Conservation (phyloP, 1,140 invertebrate genomes). For the Delia radicum region DNA sequence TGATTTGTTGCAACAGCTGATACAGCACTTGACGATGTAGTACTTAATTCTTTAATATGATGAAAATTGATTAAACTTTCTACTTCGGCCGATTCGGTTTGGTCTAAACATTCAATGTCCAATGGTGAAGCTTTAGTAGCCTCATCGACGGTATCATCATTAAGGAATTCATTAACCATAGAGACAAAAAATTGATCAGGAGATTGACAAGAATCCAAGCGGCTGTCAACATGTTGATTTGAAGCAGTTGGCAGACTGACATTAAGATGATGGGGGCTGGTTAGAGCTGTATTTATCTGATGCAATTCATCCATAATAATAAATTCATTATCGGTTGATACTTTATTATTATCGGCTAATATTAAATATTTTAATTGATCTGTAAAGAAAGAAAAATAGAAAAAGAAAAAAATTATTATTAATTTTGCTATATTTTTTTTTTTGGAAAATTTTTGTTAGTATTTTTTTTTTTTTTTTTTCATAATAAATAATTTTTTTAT, state of each 20-base stretch:
- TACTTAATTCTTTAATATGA: neutral
- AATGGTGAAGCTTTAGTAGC: neutral
- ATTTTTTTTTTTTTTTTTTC: neutral
- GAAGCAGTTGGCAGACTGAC: neutral
- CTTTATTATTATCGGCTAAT: neutral
- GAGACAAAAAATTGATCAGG: conserved; percentile 1
- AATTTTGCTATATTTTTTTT: neutral
- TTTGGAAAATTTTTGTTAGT: neutral
- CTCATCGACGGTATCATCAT: neutral
- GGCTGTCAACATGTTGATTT: neutral
- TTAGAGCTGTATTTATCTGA: neutral
- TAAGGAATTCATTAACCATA: conserved; percentile 13
- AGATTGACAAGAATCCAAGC: conserved; percentile 1
- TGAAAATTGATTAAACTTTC: neutral
- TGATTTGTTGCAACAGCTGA: neutral
- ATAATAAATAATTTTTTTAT: neutral
- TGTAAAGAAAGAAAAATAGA: neutral
- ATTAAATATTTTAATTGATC: neutral
- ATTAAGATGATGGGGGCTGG: neutral
- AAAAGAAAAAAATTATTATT: neutral
- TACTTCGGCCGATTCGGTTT: neutral
- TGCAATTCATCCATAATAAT: neutral
- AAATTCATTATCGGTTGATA: neutral
- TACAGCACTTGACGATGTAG: neutral
- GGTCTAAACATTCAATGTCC: neutral